Conservation (phyloP, 2,888 invertebrate species). For the Platycheirus albimanus region DNA sequence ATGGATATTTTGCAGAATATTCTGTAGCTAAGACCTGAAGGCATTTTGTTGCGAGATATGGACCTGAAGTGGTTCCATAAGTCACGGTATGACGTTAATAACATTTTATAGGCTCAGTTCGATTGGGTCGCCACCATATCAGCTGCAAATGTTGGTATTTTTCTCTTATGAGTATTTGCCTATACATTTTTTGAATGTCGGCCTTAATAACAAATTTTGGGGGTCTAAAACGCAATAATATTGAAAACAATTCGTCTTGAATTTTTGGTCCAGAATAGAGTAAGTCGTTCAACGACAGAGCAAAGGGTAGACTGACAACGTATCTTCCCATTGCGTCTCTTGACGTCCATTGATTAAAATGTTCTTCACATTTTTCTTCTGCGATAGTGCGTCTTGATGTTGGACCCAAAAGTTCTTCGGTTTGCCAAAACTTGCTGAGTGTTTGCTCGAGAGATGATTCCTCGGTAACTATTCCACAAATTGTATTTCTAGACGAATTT, state of each 20-base stretch:
- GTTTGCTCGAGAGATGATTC: too few relatives aligned
- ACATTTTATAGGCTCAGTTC: slow-evolving; percentile 23
- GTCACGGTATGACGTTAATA: background rate
- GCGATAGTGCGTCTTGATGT: background rate
- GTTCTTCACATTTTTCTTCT: slow-evolving; percentile 1
- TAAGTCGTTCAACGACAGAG: background rate
- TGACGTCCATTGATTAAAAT: background rate
- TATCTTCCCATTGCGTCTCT: background rate
- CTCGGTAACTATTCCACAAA: too few relatives aligned
- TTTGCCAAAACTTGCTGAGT: slow-evolving; percentile 11
- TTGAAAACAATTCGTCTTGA: slow-evolving; percentile 58
- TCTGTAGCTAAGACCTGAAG: slow-evolving; percentile 58
- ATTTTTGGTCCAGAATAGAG: slow-evolving; percentile 47
- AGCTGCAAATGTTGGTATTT: slow-evolving; percentile 11
- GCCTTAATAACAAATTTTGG: slow-evolving; percentile 14
- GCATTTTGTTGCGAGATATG: slow-evolving; percentile 23
- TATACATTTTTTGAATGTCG: too few relatives aligned
- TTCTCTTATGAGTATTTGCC: too few relatives aligned
- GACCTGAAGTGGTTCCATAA: slow-evolving; percentile 38
- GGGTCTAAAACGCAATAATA: slow-evolving; percentile 36
- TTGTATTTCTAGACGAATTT: background rate
- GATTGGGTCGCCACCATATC: slow-evolving; percentile 44
- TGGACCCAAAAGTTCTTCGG: background rate
- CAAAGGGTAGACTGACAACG: background rate
- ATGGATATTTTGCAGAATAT: background rate